These are phyloP conservation scores for Paradoxurus hermaphroditus DNA, from an alignment of 2,113 vertebrate genomes.

Conservation along the genomic window DNA sequence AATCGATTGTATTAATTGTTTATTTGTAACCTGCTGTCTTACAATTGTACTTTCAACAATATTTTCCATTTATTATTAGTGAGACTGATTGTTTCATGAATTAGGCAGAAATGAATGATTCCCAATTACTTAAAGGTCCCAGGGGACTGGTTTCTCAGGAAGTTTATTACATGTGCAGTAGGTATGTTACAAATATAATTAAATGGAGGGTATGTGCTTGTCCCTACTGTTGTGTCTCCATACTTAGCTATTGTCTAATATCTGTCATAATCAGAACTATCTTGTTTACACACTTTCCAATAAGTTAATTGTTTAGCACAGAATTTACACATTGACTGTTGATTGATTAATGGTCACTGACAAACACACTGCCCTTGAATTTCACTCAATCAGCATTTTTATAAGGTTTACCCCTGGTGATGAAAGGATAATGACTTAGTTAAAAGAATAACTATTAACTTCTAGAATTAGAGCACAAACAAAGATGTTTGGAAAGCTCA, in stretches of 20 bases:
- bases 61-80: conserved; percentile 60
- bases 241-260: background rate
- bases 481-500: background rate
- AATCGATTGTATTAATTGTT: conserved; percentile 55
- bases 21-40: conserved; percentile 54
- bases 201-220: background rate
- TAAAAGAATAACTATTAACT: conserved; percentile 19
- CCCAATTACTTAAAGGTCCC: conserved; percentile 48
- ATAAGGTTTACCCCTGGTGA: background rate
- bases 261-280: background rate
- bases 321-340: conserved; percentile 56
- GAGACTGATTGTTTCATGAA: conserved; percentile 60
- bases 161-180: conserved; percentile 55
- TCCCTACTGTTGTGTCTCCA: background rate
- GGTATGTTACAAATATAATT: conserved; percentile 53
- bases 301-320: conserved; percentile 51
- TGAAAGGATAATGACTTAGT: conserved; percentile 53
- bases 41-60: conserved; percentile 37
- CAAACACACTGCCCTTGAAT: conserved; percentile 31
- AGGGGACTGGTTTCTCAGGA: conserved; percentile 48
- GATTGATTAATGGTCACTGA: conserved; percentile 56
- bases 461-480: conserved; percentile 22
- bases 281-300: conserved; percentile 55
- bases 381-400: conserved; percentile 49
- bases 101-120: conserved; percentile 26